A percentile compares a stretch with the other conserved stretches of the same genome.
Evolutionary conservation across 2,888 invertebrate species (phyloP).

Genomic region (Hofmannophila pseudospretella): DNA sequence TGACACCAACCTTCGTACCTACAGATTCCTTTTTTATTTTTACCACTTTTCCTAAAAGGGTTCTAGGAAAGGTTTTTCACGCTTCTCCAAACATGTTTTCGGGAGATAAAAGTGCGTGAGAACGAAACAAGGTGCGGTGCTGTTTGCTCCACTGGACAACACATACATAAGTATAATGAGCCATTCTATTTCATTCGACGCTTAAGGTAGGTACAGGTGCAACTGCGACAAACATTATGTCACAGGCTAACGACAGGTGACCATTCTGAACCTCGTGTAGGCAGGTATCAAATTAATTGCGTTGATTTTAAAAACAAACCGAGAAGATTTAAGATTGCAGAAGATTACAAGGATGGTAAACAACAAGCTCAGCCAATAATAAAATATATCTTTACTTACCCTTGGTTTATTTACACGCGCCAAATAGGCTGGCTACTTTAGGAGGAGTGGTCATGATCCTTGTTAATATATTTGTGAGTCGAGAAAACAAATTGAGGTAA

Average conservation of each 20-base stretch:
- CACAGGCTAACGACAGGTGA: slow-evolving; percentile 40
- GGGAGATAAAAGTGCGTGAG: slow-evolving; percentile 50
- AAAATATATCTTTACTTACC: no score
- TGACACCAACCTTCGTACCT: slow-evolving; percentile 1
- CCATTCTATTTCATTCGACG: slow-evolving; percentile 45
- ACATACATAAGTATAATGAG: slow-evolving; percentile 35
- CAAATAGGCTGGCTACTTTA: neutral
- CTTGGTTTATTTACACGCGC: neutral
- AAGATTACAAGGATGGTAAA: no score
- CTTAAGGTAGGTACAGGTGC: slow-evolving; percentile 41
- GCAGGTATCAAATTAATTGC: no score
- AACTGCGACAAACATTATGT: slow-evolving; percentile 53
- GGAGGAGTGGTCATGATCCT: slow-evolving; percentile 1
- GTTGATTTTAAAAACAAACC: no score
- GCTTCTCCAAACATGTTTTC: slow-evolving; percentile 41
- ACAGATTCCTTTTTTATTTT: slow-evolving; percentile 32
- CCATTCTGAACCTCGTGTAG: no score
- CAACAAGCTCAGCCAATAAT: no score
- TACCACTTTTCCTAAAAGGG: slow-evolving; percentile 41
- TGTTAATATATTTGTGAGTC: slow-evolving; percentile 6
- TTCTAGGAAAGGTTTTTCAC: slow-evolving; percentile 42
- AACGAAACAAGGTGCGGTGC: slow-evolving; percentile 54
- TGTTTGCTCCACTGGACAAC: slow-evolving; percentile 39
- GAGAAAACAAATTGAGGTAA: slow-evolving; percentile 7
- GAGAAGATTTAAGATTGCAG: no score